Conservation (phyloP, 2,113 vertebrate genomes). For the Epinephelus fuscoguttatus region DNA sequence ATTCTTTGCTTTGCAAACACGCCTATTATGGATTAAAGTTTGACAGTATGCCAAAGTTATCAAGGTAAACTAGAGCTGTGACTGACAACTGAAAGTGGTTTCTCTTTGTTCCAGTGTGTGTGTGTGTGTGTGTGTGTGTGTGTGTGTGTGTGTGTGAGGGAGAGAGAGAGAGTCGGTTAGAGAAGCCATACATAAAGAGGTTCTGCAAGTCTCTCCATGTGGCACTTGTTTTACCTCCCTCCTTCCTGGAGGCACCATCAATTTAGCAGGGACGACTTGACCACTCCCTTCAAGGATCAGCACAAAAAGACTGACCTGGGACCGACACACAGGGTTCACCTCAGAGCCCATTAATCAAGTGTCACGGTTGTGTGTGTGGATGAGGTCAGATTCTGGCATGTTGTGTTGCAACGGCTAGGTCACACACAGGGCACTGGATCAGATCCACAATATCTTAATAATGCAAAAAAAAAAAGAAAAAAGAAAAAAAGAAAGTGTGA, state of each 20-base stretch:
- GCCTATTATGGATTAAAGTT: constrained; percentile 86
- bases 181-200: constrained; percentile 55
- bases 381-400: constrained; percentile 75
- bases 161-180: constrained; percentile 12
- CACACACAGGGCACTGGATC: constrained; percentile 70
- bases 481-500: neutral
- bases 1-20: constrained; percentile 97
- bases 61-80: constrained; percentile 84
- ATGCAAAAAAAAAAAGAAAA: constrained; percentile 6
- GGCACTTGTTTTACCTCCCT: constrained; percentile 61
- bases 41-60: constrained; percentile 86
- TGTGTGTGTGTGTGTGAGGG: constrained; percentile 40
- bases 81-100: constrained; percentile 85
- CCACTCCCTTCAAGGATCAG: constrained; percentile 82
- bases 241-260: constrained; percentile 77
- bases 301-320: constrained; percentile 82
- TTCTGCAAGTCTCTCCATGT: constrained; percentile 57
- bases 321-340: constrained; percentile 77
- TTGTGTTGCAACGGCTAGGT: constrained; percentile 74
- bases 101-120: constrained; percentile 78
- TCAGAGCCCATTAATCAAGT: constrained; percentile 80
- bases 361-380: constrained; percentile 63
- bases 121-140: constrained; percentile 39
- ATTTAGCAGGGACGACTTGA: constrained; percentile 78
- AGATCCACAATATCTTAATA: constrained; percentile 54